These are phyloP conservation scores for Hylyphantes graminicola DNA, from an alignment of 1,140 invertebrate genomes.

Conservation along the genomic window DNA sequence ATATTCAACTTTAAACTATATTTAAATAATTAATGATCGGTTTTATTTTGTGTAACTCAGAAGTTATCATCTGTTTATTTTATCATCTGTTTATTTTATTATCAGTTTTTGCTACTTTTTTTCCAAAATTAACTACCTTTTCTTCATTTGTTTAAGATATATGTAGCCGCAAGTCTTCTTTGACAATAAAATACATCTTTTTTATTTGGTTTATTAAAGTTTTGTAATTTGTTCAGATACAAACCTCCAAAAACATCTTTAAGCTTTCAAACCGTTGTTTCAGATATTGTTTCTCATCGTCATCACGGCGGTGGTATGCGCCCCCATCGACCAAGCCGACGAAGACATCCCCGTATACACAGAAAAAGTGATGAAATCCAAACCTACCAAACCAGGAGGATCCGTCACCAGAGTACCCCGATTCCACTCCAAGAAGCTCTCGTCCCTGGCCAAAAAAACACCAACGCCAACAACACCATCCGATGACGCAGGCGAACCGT, in stretches of 20 bases:
- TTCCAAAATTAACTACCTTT: neutral
- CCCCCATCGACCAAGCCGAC: conserved; percentile 20
- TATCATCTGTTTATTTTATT: too few relatives aligned
- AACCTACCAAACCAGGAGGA: conserved; percentile 23
- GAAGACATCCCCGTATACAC: conserved; percentile 51
- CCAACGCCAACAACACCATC: neutral
- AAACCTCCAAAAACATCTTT: neutral
- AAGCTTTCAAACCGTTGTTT: neutral
- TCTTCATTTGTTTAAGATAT: neutral
- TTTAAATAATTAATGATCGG: too few relatives aligned
- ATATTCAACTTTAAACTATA: too few relatives aligned
- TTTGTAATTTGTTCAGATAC: neutral
- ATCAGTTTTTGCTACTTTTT: too few relatives aligned
- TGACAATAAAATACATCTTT: neutral
- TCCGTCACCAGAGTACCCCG: conserved; percentile 18
- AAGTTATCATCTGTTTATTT: too few relatives aligned
- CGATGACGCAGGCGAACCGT: neutral
- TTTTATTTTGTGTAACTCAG: too few relatives aligned
- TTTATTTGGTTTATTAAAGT: neutral
- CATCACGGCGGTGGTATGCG: conserved; percentile 21
- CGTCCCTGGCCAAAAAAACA: neutral
- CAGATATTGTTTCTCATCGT: conserved; percentile 8
- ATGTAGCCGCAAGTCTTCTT: neutral
- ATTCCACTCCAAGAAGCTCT: conserved; percentile 41
- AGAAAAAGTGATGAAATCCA: conserved; percentile 32